Conservation (phyloP, 1,140 invertebrate genomes). For the Temnothorax nylanderi region DNA sequence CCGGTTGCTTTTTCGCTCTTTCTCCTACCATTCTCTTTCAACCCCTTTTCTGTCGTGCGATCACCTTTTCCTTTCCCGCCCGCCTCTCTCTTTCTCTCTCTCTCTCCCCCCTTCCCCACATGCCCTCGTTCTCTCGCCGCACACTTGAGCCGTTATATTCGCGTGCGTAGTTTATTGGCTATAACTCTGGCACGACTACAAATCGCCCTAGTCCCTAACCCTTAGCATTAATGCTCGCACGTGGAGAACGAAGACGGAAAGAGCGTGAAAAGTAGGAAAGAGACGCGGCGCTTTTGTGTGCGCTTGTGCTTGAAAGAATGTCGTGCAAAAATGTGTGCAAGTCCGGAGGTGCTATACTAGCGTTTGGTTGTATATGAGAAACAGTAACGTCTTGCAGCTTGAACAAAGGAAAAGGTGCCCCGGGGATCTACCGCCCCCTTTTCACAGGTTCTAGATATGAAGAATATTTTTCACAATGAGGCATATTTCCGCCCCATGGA, state of each 20-base stretch:
- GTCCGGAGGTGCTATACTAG: neutral
- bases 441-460: neutral
- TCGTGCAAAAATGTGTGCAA: conserved; percentile 11
- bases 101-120: neutral
- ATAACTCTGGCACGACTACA: conserved; percentile 83
- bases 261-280: conserved; percentile 10
- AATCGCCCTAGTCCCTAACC: conserved; percentile 74
- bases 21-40: conserved; percentile 4
- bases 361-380: conserved; percentile 3
- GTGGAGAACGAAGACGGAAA: conserved; percentile 39
- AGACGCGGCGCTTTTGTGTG: neutral
- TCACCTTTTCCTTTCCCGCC: neutral
- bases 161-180: conserved; percentile 83
- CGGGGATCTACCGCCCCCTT: neutral
- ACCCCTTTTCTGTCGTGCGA: neutral
- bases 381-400: conserved; percentile 15
- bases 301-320: conserved; percentile 26
- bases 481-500: neutral
- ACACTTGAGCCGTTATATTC: conserved; percentile 77
- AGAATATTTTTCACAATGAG: neutral
- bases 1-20: conserved; percentile 25
- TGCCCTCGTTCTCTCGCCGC: conserved; percentile 27
- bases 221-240: conserved; percentile 77
- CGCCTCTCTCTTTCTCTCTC: neutral
- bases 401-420: neutral